Conservation (phyloP, 2,113 vertebrate genomes). For the Chaetodon trifascialis region DNA sequence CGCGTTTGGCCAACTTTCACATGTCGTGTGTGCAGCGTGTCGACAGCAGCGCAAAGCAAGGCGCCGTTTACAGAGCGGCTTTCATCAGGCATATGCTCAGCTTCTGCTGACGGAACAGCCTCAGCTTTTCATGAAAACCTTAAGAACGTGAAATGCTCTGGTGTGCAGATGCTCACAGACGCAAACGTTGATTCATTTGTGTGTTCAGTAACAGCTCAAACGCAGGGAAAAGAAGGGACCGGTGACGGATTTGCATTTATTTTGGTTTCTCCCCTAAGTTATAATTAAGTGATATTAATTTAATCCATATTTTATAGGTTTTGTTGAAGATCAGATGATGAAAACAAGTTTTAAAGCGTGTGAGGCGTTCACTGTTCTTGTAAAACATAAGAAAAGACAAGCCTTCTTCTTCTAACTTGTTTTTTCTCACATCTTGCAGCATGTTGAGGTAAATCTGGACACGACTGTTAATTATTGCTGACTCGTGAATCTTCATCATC, state of each 20-base stretch:
- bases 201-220: neutral
- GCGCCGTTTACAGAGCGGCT: neutral
- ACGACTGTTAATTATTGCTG: too few relatives aligned
- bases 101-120: neutral
- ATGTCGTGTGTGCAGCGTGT: neutral
- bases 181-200: neutral
- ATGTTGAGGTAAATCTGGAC: too few relatives aligned
- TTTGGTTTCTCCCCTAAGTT: neutral
- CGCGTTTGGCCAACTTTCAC: neutral
- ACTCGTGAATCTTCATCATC: too few relatives aligned
- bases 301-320: too few relatives aligned
- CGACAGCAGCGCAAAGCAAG: too few relatives aligned
- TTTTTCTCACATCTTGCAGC: too few relatives aligned
- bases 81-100: neutral
- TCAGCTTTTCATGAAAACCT: neutral
- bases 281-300: neutral
- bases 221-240: neutral
- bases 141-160: neutral
- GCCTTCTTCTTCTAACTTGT: too few relatives aligned
- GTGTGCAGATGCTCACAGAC: too few relatives aligned
- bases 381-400: too few relatives aligned
- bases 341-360: too few relatives aligned
- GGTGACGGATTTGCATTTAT: neutral
- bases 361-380: too few relatives aligned
- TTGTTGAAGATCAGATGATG: too few relatives aligned